Evolutionary conservation across 2,113 vertebrate genomes (phyloP), one percentile per base, ranked within the genome.

Genomic region (Hemiprocne comata): DNA sequence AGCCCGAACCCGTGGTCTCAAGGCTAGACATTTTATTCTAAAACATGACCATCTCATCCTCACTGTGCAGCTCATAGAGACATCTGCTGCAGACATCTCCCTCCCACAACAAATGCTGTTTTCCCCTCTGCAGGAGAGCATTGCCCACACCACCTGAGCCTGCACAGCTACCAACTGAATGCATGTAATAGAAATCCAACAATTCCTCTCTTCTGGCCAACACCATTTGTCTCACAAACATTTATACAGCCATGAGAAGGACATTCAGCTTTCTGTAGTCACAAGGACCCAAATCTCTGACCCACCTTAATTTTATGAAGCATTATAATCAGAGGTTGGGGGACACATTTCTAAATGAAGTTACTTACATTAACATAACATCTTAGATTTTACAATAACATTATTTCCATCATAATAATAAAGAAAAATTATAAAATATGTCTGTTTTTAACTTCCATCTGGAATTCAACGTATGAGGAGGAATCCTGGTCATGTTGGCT

Each of bases 91-190:
- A 84, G 46, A 26, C 26, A 50, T 6, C 0, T 85, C 31, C 15
- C 60, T 71, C 64, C 34, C 71, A 20, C 48, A 51, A 62, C 8
- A 85, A 85, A 65, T 36, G 34, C 10, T 53, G 7, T 7, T 89
- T 83, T 29, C 9, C 11, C 33, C 33, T 74, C 53, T 71, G 70
- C 42, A 67, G 57, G 0, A 42, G 38, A 9, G 29, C 62, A 25
- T 1, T 77, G 69, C 29, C 51, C 84, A 70, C 75, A 40, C 21
- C 66, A 44, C 19, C 38, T 50, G 54, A 79, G 64, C 54, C 67
- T 51, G 46, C 72, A 46, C 62, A 62, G 18, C 9, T 57, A 13
- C 28, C 0, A 0, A 24, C 1, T 16, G 65, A 58, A 62, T 53
- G 23, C 4, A 19, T 9, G 2, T 23, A 29, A 44, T 0, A 67